These are phyloP conservation scores for Pterophyllum scalare DNA, from an alignment of 2,113 vertebrate species.

Conservation along the genomic window DNA sequence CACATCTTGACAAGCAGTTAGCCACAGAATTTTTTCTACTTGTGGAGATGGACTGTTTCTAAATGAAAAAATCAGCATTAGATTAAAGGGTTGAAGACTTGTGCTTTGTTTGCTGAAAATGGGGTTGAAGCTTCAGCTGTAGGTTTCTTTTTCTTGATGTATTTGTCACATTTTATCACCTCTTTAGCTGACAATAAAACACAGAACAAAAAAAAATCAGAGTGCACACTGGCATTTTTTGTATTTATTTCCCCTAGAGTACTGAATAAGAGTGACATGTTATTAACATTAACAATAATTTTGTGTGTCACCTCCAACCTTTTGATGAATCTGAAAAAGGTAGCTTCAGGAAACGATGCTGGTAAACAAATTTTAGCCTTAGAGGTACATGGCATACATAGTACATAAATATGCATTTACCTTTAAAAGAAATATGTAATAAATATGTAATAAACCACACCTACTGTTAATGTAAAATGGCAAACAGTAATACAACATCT, in stretches of 20 bases:
- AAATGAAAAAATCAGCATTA: not conserved
- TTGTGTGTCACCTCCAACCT: not conserved
- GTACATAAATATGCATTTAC: not conserved
- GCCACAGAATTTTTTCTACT: not conserved
- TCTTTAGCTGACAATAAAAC: not conserved
- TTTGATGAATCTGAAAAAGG: not conserved
- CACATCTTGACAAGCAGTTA: not conserved
- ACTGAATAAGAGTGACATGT: conserved; percentile 2
- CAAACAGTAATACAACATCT: not conserved
- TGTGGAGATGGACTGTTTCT: not conserved
- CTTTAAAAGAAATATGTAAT: conserved; percentile 2
- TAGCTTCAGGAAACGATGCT: not conserved
- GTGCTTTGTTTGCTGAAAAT: not conserved
- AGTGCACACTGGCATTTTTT: not conserved
- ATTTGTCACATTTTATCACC: not conserved
- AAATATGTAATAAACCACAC: too few relatives aligned
- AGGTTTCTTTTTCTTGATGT: not conserved
- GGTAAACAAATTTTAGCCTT: not conserved
- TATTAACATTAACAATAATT: conserved; percentile 1
- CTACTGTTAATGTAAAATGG: too few relatives aligned
- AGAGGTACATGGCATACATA: not conserved
- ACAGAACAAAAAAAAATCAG: not conserved
- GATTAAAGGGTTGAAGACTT: not conserved
- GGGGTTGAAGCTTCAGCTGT: not conserved
- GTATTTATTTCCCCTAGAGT: not conserved